A percentile compares a stretch with the other conserved stretches of the same genome.
Evolutionary conservation across 2,888 invertebrate species (phyloP).

Genomic region (Pachycephus smyrnensis): DNA sequence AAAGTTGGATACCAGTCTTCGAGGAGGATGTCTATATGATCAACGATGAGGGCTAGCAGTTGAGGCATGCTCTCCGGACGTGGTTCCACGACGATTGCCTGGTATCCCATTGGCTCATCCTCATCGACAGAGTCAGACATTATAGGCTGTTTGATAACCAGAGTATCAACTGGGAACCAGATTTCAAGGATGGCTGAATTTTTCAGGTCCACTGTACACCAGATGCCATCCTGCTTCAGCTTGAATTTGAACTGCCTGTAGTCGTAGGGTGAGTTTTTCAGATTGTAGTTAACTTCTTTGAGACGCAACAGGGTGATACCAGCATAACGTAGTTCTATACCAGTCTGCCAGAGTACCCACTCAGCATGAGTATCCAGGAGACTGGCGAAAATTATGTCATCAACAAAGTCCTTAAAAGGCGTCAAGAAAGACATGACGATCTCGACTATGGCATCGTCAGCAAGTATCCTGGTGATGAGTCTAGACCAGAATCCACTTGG

Average conservation of each 20-base stretch:
- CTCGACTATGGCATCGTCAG: constrained; percentile 86
- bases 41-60: constrained; percentile 88
- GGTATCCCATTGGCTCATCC: constrained; percentile 72
- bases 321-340: constrained; percentile 87
- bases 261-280: constrained; percentile 70
- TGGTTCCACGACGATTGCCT: constrained; percentile 81
- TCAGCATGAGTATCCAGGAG: constrained; percentile 80
- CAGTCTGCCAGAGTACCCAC: constrained; percentile 96
- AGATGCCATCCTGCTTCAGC: constrained; percentile 85
- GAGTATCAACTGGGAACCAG: constrained; percentile 79
- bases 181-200: constrained; percentile 89
- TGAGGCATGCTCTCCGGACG: constrained; percentile 84
- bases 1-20: constrained; percentile 99
- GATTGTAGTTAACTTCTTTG: constrained; percentile 79
- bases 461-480: constrained; percentile 90
- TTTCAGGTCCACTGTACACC: constrained; percentile 86
- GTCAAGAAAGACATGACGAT: constrained; percentile 81
- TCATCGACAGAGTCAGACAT: constrained; percentile 58
- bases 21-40: constrained; percentile 94
- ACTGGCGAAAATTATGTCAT: constrained; percentile 73
- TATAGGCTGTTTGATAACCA: constrained; percentile 71
- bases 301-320: constrained; percentile 85
- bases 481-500: constrained; percentile 99
- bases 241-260: constrained; percentile 74
- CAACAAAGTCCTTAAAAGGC: constrained; percentile 77